Conservation (phyloP, 2,113 vertebrate species). For the Brevimyrus niger region DNA sequence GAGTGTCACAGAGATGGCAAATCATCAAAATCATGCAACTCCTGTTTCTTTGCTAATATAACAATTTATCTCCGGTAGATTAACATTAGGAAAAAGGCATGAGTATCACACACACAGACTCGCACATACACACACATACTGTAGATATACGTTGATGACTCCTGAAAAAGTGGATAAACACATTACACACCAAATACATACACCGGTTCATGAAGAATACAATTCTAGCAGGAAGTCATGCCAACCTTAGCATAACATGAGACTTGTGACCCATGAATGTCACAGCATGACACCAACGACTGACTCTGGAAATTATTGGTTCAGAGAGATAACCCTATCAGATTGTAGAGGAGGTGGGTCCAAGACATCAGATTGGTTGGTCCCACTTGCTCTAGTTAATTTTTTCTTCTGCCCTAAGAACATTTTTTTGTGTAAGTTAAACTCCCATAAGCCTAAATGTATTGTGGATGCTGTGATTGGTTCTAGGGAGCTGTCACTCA, state of each 20-base stretch:
- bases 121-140: not conserved
- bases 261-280: not conserved
- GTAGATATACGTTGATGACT: not conserved
- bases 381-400: too few relatives aligned
- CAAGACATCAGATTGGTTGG: too few relatives aligned
- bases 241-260: not conserved
- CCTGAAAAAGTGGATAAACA: not conserved
- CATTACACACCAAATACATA: not conserved
- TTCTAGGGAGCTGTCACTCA: slow-evolving; percentile 55
- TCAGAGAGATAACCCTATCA: too few relatives aligned
- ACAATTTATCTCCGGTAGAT: not conserved
- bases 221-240: not conserved
- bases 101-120: not conserved
- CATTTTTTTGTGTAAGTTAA: too few relatives aligned
- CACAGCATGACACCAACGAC: not conserved
- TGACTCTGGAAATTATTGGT: too few relatives aligned
- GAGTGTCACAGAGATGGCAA: too few relatives aligned
- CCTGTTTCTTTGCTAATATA: not conserved
- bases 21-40: not conserved
- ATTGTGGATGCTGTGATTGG: not conserved
- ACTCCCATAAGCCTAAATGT: not conserved
- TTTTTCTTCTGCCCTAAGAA: too few relatives aligned
- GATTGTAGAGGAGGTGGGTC: too few relatives aligned
- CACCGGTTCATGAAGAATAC: not conserved
- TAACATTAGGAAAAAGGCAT: not conserved